These are phyloP conservation scores for Pharmacophagus antenor DNA, from an alignment of 2,888 invertebrate species.

Conservation along the genomic window DNA sequence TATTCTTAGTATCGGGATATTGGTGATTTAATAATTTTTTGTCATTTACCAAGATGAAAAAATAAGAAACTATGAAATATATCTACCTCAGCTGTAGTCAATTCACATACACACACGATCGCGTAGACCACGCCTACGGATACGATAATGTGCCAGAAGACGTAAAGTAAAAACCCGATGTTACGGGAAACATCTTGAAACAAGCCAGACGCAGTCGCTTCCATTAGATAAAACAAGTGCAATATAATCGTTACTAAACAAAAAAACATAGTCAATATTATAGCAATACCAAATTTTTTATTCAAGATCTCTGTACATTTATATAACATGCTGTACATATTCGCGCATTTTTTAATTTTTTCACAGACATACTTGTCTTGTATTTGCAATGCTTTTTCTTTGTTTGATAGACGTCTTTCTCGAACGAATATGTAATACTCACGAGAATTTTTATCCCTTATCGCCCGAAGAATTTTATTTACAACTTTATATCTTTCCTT, in stretches of 20 bases:
- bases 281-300: constrained; percentile 46
- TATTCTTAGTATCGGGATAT: too few species aligned
- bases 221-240: constrained; percentile 66
- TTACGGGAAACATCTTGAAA: constrained; percentile 53
- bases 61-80: neutral
- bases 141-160: constrained; percentile 55
- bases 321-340: constrained; percentile 51
- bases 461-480: constrained; percentile 49
- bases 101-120: constrained; percentile 49
- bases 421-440: constrained; percentile 47
- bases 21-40: too few species aligned
- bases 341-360: constrained; percentile 54
- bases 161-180: constrained; percentile 50
- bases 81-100: constrained; percentile 49
- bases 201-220: constrained; percentile 60
- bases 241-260: constrained; percentile 47
- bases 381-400: constrained; percentile 40
- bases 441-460: constrained; percentile 45
- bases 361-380: constrained; percentile 50
- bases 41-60: too few species aligned
- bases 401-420: constrained; percentile 37
- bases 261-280: constrained; percentile 47
- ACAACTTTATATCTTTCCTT: constrained; percentile 49
- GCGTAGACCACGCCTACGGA: constrained; percentile 45
- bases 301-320: constrained; percentile 42